Base-by-base conservation (phyloP, 2,888 invertebrate genomes). In the Oligia latruncula region DNA sequence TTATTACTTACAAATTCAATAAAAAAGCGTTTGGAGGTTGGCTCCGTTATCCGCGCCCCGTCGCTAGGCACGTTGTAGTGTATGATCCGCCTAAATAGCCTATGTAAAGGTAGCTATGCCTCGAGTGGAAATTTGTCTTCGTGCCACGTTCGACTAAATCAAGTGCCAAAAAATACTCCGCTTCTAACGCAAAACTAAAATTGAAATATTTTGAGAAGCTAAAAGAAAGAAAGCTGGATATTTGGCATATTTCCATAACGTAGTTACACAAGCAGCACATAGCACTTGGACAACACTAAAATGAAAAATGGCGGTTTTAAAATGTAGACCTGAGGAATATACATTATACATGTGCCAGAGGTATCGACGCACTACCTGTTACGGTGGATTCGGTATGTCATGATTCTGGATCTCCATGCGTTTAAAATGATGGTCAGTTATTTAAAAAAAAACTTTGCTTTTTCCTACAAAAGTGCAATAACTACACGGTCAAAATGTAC, bases 191-290 rank as follows among this genome's bases (percentile, higher is more conserved):
- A 60, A 49, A 40, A 70, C 46, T 2, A 55, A 49, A 72, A 67
- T 46, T 55, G 0, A 62, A 29, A 17, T 52, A 67, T 79, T 84
- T 71, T 60, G 2, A 67, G 13, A 58, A 40, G 4, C n/a, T 60
- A 2, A 20, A 4, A 62, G 55, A 55, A 58, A 67, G 49, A 71
- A 72, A 68, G 13, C 46, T 71, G 17, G 20, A 72, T 0, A 29
- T 68, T 85, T 84, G 84, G 86, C 85, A 77, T 77, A 74, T 67
- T 65, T 84, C 84, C 84, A 84, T 46, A 46, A 46, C 46, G 11
- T 46, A 40, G 40, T 3, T 40, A 62, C 13, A 35, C 52, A 40
- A 62, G 5, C 11, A 20, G 64, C n/a, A 23, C 4, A 23, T 9
- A 58, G 4, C 1, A 13, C 8, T 81, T 77, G 17, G 20, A 49